A percentile compares a stretch with the other conserved stretches of the same genome.
These are phyloP conservation scores for Brachyptera risi DNA, from an alignment of 2,888 invertebrate genomes.

Conservation along the genomic window DNA sequence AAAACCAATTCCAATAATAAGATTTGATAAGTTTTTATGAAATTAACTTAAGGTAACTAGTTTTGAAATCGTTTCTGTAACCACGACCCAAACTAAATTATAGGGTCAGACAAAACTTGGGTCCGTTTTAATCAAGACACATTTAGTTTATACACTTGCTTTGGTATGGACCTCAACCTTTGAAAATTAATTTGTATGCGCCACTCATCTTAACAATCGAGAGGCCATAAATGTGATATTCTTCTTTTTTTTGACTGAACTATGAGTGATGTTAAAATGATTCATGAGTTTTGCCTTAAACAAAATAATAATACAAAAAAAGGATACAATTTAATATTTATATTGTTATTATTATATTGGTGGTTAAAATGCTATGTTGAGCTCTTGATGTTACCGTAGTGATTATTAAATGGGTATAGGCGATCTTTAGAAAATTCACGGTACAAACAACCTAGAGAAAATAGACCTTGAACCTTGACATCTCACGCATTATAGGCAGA, in stretches of 20 bases:
- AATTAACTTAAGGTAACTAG: constrained; percentile 20
- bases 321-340: constrained; percentile 13
- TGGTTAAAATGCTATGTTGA: constrained; percentile 5
- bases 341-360: constrained; percentile 26
- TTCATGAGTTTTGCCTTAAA: constrained; percentile 23
- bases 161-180: constrained; percentile 17
- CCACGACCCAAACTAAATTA: constrained; percentile 26
- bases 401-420: background rate
- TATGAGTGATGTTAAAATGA: constrained; percentile 25
- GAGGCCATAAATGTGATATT: constrained; percentile 25
- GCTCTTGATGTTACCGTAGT: background rate
- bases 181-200: constrained; percentile 25
- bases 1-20: constrained; percentile 21
- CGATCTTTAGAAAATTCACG: background rate
- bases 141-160: constrained; percentile 15
- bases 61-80: constrained; percentile 14
- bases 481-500: too few species aligned
- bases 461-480: background rate
- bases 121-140: constrained; percentile 22
- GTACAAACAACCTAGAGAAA: background rate
- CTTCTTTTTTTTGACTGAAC: constrained; percentile 16
- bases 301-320: constrained; percentile 8
- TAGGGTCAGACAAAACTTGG: constrained; percentile 21
- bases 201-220: constrained; percentile 1
- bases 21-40: constrained; percentile 19